These are phyloP conservation scores for Phyllopteryx taeniolatus DNA, from an alignment of 2,113 vertebrate genomes.

Conservation along the genomic window DNA sequence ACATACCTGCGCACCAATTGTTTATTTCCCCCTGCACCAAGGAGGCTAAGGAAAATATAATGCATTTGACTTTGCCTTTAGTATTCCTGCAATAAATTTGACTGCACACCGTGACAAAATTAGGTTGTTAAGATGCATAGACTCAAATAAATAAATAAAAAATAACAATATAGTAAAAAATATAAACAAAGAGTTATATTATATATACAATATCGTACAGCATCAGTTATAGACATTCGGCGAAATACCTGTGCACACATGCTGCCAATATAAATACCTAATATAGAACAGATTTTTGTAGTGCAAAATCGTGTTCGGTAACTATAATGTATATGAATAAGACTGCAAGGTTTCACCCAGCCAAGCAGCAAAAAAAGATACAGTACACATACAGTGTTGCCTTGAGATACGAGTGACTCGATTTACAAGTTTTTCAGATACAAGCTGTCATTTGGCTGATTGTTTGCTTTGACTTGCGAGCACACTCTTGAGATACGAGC, in stretches of 20 bases:
- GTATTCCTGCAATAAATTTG: not conserved
- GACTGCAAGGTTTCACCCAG: not conserved
- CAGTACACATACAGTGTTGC: not conserved
- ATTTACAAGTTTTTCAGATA: too few species aligned
- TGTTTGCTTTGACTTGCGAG: too few species aligned
- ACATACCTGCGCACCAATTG: not conserved
- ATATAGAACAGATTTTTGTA: not conserved
- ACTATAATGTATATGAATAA: not conserved
- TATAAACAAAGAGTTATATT: not conserved
- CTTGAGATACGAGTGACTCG: not conserved
- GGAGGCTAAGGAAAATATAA: not conserved
- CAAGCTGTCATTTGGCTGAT: too few species aligned
- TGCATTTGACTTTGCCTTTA: not conserved
- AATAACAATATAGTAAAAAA: not conserved
- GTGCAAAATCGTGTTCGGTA: not conserved
- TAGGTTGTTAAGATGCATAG: conserved; percentile 1
- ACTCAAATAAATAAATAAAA: not conserved
- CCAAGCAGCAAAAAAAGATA: not conserved
- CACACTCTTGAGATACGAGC: too few species aligned
- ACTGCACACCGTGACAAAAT: not conserved
- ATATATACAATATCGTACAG: not conserved
- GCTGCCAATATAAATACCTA: not conserved
- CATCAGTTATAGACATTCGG: not conserved
- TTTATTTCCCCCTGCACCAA: not conserved
- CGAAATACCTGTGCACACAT: not conserved